phyloP scores from a whole-genome alignment of 2,113 vertebrate species.

The Ivindomyrus marchei region DNA sequence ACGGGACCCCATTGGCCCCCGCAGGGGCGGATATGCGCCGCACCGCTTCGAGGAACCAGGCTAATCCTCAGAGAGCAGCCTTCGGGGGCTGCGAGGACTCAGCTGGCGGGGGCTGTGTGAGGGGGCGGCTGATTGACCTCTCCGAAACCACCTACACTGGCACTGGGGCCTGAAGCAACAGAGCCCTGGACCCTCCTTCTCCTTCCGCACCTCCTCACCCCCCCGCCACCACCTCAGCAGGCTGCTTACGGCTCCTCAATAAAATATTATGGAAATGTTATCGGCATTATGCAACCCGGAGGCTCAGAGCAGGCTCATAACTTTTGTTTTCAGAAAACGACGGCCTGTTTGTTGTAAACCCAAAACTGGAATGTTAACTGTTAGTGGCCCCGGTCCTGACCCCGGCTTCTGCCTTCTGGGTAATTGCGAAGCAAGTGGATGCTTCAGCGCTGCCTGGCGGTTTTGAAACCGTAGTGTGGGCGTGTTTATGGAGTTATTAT shows the following conservation, averaged over 20 bases:
- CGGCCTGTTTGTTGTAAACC: background rate
- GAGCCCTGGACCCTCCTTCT: conserved; percentile 12
- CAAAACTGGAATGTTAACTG: background rate
- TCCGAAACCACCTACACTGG: conserved; percentile 26
- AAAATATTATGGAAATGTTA: conserved; percentile 26
- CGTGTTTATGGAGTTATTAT: conserved; percentile 46
- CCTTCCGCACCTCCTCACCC: conserved; percentile 28
- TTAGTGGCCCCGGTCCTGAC: conserved; percentile 20
- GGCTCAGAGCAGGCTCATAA: background rate
- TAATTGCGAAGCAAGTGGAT: conserved; percentile 31
- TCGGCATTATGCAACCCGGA: background rate
- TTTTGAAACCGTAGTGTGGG: conserved; percentile 42
- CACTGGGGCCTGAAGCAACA: conserved; percentile 28
- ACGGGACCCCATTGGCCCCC: background rate
- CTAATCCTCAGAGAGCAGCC: conserved; percentile 18
- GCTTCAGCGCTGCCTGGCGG: conserved; percentile 30
- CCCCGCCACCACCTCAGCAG: conserved; percentile 22
- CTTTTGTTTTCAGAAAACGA: background rate
- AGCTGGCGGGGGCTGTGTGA: conserved; percentile 30
- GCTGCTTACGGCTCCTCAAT: conserved; percentile 13
- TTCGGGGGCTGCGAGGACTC: conserved; percentile 19
- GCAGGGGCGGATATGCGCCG: conserved; percentile 13
- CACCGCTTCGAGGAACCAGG: conserved; percentile 11
- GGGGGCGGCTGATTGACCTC: conserved; percentile 37
- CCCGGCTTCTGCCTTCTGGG: conserved; percentile 27